These are phyloP conservation scores for Spinus pinus DNA, from an alignment of 2,797 vertebrate genomes.

Conservation along the genomic window DNA sequence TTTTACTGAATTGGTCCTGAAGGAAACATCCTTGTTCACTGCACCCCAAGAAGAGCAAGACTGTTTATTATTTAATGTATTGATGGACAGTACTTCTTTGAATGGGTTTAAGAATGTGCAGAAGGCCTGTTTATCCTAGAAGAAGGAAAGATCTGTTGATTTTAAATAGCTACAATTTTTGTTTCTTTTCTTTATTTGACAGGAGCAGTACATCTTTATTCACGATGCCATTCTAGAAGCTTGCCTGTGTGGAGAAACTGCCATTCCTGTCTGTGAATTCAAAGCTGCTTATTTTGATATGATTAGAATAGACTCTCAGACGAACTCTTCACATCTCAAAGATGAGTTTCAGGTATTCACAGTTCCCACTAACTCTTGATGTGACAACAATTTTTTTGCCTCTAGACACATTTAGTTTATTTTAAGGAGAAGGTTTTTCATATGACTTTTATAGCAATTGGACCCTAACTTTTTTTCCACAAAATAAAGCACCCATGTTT, in stretches of 20 bases:
- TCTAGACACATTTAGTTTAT: background rate
- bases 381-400: background rate
- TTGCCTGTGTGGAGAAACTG: constrained; percentile 97
- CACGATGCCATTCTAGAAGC: constrained; percentile 98
- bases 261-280: constrained; percentile 96
- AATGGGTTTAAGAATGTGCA: background rate
- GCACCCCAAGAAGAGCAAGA: background rate
- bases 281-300: constrained; percentile 98
- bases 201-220: constrained; percentile 99
- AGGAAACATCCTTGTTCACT: background rate
- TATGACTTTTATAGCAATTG: constrained; percentile 2
- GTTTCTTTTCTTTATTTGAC: constrained; percentile 50
- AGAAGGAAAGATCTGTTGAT: background rate
- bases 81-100: background rate
- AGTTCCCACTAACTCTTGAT: constrained; percentile 20
- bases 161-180: constrained; percentile 37
- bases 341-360: constrained; percentile 96
- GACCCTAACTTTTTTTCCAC: background rate
- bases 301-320: constrained; percentile 99
- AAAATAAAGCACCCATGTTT: constrained; percentile 6
- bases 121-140: background rate
- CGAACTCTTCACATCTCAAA: constrained; percentile 98
- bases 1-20: background rate
- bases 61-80: background rate
- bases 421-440: constrained; percentile 27